phyloP scores from a whole-genome alignment of 1,140 invertebrate genomes.

The Dendrolimus punctatus region DNA sequence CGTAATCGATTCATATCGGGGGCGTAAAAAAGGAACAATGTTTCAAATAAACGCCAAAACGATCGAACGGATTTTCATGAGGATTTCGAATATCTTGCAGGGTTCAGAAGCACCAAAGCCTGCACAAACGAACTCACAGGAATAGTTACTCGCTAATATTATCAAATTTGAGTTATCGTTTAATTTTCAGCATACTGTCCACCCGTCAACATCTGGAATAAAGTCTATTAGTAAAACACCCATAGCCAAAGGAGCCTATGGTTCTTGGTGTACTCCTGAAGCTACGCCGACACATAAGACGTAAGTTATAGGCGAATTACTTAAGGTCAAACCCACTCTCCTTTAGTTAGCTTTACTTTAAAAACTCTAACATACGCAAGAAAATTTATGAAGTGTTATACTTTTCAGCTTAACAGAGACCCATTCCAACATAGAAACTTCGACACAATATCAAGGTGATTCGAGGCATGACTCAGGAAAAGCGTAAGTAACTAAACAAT shows the following conservation, averaged over 20 bases:
- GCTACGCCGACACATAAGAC: slow-evolving; percentile 25
- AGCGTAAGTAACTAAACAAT: too few relatives aligned
- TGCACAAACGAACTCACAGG: too few relatives aligned
- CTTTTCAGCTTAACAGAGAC: slow-evolving; percentile 31
- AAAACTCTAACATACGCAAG: too few relatives aligned
- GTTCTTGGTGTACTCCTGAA: slow-evolving; percentile 50
- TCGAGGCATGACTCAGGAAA: slow-evolving; percentile 1
- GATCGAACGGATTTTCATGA: too few relatives aligned
- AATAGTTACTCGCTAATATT: not conserved
- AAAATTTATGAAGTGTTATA: not conserved
- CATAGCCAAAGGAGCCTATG: slow-evolving; percentile 19
- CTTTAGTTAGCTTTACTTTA: too few relatives aligned
- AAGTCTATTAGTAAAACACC: slow-evolving; percentile 5
- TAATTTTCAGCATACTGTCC: slow-evolving; percentile 41
- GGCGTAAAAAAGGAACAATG: too few relatives aligned
- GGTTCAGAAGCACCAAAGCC: too few relatives aligned
- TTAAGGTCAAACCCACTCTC: too few relatives aligned
- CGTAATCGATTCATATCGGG: too few relatives aligned
- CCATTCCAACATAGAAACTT: slow-evolving; percentile 36
- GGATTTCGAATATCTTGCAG: too few relatives aligned
- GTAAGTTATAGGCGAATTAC: slow-evolving; percentile 16
- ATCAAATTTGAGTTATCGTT: not conserved
- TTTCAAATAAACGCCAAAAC: too few relatives aligned
- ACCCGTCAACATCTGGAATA: slow-evolving; percentile 25
- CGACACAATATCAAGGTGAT: slow-evolving; percentile 30